Evolutionary conservation across 2,888 invertebrate genomes (phyloP).

Genomic region (Nipponacmea schrenckii): DNA sequence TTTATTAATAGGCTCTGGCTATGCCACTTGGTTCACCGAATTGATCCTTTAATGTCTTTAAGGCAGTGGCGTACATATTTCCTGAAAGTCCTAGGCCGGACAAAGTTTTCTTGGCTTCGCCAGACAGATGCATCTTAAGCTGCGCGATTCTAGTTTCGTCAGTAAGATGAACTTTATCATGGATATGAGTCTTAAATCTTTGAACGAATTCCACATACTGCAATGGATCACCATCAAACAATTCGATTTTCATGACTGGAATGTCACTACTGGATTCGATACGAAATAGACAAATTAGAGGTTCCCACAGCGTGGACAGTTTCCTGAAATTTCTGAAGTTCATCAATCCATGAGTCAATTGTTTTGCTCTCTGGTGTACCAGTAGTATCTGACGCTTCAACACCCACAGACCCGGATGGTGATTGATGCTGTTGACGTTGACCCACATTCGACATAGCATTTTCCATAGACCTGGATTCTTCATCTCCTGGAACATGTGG

Average conservation of each 20-base stretch:
- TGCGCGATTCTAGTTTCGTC: constrained; percentile 21
- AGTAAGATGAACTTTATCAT: constrained; percentile 14
- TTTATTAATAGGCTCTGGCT: constrained; percentile 15
- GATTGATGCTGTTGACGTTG: too few species aligned
- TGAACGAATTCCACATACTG: background rate
- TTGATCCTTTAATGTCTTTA: constrained; percentile 19
- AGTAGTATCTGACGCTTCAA: too few species aligned
- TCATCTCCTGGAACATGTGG: too few species aligned
- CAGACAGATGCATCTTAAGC: constrained; percentile 12
- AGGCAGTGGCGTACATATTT: constrained; percentile 11
- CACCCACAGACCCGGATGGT: too few species aligned
- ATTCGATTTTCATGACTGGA: background rate
- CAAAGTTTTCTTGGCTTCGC: too few species aligned
- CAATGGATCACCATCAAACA: background rate
- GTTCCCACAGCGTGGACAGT: background rate
- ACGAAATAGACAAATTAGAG: background rate
- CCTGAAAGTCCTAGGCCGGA: constrained; percentile 18
- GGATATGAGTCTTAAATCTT: constrained; percentile 21
- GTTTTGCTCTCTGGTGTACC: too few species aligned
- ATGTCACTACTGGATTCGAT: background rate
- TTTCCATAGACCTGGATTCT: too few species aligned
- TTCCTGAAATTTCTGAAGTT: constrained; percentile 3
- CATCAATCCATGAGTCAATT: constrained; percentile 13
- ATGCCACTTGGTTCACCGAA: constrained; percentile 18
- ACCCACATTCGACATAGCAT: too few species aligned